phyloP scores from a whole-genome alignment of 2,888 invertebrate genomes.

The Cistogaster globosa region DNA sequence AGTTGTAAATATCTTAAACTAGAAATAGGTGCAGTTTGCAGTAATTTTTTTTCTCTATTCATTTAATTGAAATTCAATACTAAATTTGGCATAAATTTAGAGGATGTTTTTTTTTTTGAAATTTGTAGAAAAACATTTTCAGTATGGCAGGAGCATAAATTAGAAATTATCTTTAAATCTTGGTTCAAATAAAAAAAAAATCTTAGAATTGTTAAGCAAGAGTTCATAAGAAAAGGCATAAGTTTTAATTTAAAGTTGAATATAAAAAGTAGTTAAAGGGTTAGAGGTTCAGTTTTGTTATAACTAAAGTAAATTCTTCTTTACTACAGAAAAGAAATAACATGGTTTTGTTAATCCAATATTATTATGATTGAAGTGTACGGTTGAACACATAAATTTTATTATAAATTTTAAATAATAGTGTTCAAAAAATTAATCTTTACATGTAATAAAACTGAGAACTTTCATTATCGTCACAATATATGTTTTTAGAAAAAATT shows the following conservation, averaged over 20 bases:
- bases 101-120: not conserved
- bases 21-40: slow-evolving; percentile 63
- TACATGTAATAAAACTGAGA: too few relatives aligned
- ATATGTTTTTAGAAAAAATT: too few relatives aligned
- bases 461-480: too few relatives aligned
- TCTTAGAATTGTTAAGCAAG: not conserved
- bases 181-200: slow-evolving; percentile 3
- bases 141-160: slow-evolving; percentile 18
- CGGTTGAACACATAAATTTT: too few relatives aligned
- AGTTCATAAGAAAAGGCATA: not conserved
- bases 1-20: slow-evolving; percentile 63
- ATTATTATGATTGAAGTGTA: too few relatives aligned
- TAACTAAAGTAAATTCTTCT: too few relatives aligned
- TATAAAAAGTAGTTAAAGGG: not conserved
- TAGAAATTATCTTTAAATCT: slow-evolving; percentile 36
- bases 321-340: too few relatives aligned
- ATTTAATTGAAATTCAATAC: slow-evolving; percentile 52
- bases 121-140: not conserved
- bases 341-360: too few relatives aligned
- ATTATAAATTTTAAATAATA: too few relatives aligned
- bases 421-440: too few relatives aligned
- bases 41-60: slow-evolving; percentile 6
- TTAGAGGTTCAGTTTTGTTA: not conserved
- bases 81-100: slow-evolving; percentile 37
- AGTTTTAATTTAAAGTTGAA: not conserved